phyloP scores from a whole-genome alignment of 2,888 invertebrate genomes.

The Philopedon plagiatum region DNA sequence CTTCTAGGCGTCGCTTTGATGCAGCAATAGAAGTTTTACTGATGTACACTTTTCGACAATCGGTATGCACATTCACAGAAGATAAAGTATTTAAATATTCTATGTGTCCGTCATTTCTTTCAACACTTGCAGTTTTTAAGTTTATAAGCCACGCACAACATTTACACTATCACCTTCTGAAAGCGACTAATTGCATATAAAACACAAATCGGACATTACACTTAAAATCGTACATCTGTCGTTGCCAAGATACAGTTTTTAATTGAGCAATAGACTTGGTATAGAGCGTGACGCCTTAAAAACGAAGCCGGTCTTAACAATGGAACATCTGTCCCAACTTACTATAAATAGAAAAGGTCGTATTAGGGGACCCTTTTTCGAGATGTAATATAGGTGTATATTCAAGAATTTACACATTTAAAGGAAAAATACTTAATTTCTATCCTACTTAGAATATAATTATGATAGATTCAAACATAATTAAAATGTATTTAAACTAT shows the following conservation, averaged over 20 bases:
- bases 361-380: background rate
- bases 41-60: constrained; percentile 42
- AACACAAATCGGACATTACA: constrained; percentile 37
- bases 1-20: constrained; percentile 43
- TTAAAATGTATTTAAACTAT: too few relatives aligned
- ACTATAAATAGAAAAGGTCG: background rate
- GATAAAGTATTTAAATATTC: constrained; percentile 49
- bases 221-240: constrained; percentile 27
- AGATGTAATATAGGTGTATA: background rate
- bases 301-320: background rate
- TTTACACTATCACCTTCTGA: constrained; percentile 42
- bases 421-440: too few relatives aligned
- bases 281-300: background rate
- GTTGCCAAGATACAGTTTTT: constrained; percentile 29
- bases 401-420: too few relatives aligned
- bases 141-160: constrained; percentile 42
- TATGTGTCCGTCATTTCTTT: constrained; percentile 46
- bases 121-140: constrained; percentile 46
- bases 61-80: constrained; percentile 54
- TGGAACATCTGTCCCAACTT: constrained; percentile 14
- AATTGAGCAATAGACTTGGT: constrained; percentile 22
- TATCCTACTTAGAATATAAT: too few relatives aligned
- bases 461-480: too few relatives aligned
- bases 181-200: constrained; percentile 45
- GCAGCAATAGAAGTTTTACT: constrained; percentile 39